Conservation (phyloP, 2,888 invertebrate genomes). For the Halocaridina rubra region DNA sequence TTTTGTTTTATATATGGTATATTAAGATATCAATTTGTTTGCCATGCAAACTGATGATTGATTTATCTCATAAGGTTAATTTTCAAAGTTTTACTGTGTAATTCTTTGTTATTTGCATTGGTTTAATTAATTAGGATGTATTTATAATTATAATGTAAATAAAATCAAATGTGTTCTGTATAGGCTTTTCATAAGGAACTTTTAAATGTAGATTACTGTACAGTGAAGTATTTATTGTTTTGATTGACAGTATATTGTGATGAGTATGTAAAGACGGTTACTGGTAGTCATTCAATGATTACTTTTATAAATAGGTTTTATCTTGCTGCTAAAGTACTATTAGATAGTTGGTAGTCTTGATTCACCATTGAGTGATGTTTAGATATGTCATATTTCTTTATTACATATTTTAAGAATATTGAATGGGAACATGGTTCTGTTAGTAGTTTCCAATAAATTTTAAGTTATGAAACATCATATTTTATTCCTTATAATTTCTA, state of each 20-base stretch:
- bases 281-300: no score
- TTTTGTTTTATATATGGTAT: conserved; percentile 23
- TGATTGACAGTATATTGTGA: no score
- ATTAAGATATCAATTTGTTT: conserved; percentile 29
- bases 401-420: not conserved
- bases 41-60: conserved; percentile 32
- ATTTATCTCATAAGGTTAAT: not conserved
- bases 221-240: no score
- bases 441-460: not conserved
- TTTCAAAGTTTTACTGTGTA: not conserved
- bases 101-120: not conserved
- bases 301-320: no score
- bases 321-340: no score
- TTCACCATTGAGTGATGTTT: no score
- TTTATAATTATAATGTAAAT: not conserved
- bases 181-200: not conserved
- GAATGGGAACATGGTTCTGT: not conserved
- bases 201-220: no score
- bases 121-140: not conserved
- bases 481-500: no score
- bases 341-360: no score
- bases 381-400: not conserved
- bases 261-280: no score
- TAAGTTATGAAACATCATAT: no score
- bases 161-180: not conserved